Conservation (phyloP, 2,113 vertebrate genomes). For the Bos javanicus region DNA sequence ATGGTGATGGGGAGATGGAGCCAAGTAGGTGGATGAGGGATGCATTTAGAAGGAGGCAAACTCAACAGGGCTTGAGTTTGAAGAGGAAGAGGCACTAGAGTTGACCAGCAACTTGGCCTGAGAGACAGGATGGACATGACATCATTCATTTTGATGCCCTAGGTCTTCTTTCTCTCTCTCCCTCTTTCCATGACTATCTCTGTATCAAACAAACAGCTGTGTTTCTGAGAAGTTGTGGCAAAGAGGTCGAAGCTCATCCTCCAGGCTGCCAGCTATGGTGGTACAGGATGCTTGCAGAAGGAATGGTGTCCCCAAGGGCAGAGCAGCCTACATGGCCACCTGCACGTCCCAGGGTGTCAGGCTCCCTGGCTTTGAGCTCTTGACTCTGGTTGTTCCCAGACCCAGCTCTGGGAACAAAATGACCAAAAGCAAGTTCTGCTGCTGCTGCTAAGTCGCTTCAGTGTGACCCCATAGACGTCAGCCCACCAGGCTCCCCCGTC, state of each 20-base stretch:
- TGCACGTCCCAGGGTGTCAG: background rate
- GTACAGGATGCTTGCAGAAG: background rate
- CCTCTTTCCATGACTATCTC: background rate
- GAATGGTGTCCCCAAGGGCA: fast-evolving
- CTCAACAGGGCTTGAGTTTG: background rate
- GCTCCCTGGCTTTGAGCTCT: background rate
- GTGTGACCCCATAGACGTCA: too few species aligned
- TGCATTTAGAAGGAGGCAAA: background rate
- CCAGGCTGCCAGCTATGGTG: background rate
- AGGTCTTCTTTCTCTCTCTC: background rate
- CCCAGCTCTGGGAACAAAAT: background rate
- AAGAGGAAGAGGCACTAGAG: background rate
- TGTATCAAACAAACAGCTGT: background rate
- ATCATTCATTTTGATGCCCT: background rate
- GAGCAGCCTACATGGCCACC: background rate
- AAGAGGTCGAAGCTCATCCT: background rate
- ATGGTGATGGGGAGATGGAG: background rate
- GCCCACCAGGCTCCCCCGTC: too few species aligned
- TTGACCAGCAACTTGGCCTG: background rate
- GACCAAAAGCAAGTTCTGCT: background rate
- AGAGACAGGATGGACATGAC: background rate
- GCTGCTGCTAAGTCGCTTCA: too few species aligned
- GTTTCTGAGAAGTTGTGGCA: background rate
- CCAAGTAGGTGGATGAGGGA: background rate
- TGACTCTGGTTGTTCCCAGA: background rate